These are phyloP conservation scores for Setipinna tenuifilis DNA, from an alignment of 2,797 vertebrate species.

Conservation along the genomic window DNA sequence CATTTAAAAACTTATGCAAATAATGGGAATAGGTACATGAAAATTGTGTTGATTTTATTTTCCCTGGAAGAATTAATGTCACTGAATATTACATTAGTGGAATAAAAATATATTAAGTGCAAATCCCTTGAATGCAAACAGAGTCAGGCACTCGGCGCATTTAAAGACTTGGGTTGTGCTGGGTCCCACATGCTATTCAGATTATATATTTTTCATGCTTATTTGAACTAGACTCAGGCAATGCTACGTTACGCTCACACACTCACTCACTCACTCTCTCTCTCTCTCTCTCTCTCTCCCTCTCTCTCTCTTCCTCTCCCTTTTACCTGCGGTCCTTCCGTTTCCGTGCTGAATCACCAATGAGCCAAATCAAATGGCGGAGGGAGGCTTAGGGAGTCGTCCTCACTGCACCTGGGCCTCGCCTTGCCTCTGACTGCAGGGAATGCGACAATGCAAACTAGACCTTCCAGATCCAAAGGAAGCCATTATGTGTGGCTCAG, in stretches of 20 bases:
- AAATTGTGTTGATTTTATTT: neutral
- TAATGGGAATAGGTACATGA: neutral
- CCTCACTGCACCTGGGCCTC: constrained; percentile 5
- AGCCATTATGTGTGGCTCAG: neutral
- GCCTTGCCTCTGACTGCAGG: neutral
- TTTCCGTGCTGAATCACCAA: neutral
- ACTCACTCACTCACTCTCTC: constrained; percentile 8
- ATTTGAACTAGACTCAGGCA: neutral
- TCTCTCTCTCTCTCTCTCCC: neutral
- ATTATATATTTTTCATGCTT: constrained; percentile 19
- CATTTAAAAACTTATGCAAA: neutral
- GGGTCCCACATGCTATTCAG: constrained; percentile 10
- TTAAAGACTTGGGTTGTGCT: neutral
- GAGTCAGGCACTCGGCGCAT: neutral
- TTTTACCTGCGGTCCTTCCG: neutral
- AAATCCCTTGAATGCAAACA: constrained; percentile 21
- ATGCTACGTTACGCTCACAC: neutral
- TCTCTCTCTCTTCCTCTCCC: neutral
- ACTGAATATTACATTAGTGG: neutral
- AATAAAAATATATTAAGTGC: constrained; percentile 9
- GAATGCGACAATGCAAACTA: neutral
- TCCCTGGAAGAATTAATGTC: constrained; percentile 19
- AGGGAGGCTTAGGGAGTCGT: neutral
- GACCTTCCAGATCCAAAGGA: neutral
- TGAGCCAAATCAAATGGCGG: constrained; percentile 30